Conservation (phyloP, 2,113 vertebrate genomes). For the Gallinago undulata region DNA sequence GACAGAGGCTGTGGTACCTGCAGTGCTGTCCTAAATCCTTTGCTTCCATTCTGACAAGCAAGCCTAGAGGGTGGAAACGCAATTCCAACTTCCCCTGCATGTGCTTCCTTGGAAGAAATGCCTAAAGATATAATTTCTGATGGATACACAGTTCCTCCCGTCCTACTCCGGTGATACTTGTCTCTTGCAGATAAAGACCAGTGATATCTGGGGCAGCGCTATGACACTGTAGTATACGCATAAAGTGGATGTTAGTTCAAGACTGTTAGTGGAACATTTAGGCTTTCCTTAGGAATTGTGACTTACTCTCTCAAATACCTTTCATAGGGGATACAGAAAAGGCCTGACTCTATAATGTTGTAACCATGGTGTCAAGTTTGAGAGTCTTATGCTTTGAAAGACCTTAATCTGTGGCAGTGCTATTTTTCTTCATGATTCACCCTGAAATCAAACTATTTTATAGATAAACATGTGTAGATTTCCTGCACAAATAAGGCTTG, state of each 20-base stretch:
- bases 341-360: rapidly evolving
- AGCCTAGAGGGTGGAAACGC: neutral
- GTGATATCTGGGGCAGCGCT: neutral
- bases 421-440: neutral
- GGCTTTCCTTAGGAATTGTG: neutral
- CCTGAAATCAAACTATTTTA: neutral
- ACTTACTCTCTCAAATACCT: neutral
- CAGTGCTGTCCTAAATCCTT: neutral
- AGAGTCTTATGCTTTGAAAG: neutral
- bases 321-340: neutral
- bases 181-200: neutral
- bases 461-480: neutral
- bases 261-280: neutral
- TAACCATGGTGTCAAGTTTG: neutral
- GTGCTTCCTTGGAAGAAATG: neutral
- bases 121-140: neutral
- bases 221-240: neutral
- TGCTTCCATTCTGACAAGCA: neutral
- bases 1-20: neutral
- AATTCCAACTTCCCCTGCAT: neutral
- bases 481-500: neutral
- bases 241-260: neutral
- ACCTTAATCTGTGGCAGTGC: neutral
- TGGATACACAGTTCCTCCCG: neutral
- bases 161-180: neutral